Base-by-base conservation (phyloP, 2,888 invertebrate genomes). In the Cheilosia impressa region DNA sequence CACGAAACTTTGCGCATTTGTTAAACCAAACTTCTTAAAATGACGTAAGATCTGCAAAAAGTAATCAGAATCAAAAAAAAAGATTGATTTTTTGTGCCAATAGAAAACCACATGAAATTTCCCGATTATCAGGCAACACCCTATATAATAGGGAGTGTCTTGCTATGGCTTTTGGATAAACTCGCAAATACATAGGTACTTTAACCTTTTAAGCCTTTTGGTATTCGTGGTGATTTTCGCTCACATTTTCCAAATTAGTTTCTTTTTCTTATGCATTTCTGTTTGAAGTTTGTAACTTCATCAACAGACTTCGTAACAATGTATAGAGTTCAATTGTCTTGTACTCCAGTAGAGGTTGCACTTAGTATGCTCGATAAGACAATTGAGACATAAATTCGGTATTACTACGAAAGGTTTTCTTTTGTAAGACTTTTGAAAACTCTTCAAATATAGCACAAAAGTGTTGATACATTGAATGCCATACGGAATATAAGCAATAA, bases 391-490 rank as follows among this genome's bases (percentile, higher is more conserved):
- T 60, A 52, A 69, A 57, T 69, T 69, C 27, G 19, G 19, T 34
- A 57, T 22, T 38, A 66, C 55, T 57, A 50, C 22, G 43, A 65
- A 71, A 69, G 63, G 38, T 55, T 53, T 68, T 66, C 41, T 53
- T 65, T 65, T 78, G 47, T 63, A 79, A 43, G 24, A 31, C 71
- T 31, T 60, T 65, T 45, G 13, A 72, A 78, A 72, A 72, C 65
- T 65, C 79, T 79, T 72, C 72, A 79, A 34, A 43, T 38, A 66
- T 58, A 19, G 58, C 24, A 79, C 72, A 79, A 79, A 79, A 79
- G 60, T 79, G 50, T 79, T 72, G 79, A 79, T 72, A 79, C 79
- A 79, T 79, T 65, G 65, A 65, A 79, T 52, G 34, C 52, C 41
- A 45, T 60, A 41, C 47, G 43, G 68, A 41, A 27, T 65, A 41